Percentiles rank a stretch among this genome's conserved stretches.
Evolutionary conservation across 2,797 vertebrate genomes (phyloP).

Genomic region (Lerista edwardsae): DNA sequence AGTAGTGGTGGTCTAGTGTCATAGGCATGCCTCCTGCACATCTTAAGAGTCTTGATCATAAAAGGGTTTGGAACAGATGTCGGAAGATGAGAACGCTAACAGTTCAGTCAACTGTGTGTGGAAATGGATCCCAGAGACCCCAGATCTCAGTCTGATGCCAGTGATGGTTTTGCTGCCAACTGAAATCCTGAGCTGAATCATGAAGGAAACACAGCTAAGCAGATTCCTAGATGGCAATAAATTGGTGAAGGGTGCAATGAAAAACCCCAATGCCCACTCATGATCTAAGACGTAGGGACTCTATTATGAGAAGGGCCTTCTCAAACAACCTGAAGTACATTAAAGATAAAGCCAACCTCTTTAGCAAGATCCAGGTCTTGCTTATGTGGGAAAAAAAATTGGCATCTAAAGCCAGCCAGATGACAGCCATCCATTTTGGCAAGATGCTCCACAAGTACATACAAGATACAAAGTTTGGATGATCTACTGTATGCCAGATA

Average conservation of each 20-base stretch:
- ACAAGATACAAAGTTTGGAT: rapidly evolving
- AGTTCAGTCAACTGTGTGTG: neutral
- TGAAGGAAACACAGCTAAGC: neutral
- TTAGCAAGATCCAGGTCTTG: neutral
- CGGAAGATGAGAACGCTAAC: neutral
- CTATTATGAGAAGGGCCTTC: neutral
- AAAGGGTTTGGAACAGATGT: neutral
- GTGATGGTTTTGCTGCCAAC: neutral
- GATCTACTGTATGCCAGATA: neutral
- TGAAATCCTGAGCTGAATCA: neutral
- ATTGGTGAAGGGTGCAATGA: neutral
- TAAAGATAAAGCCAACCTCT: neutral
- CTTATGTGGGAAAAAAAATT: no score
- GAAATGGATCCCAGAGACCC: neutral
- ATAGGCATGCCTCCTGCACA: neutral
- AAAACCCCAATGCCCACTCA: neutral
- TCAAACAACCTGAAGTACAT: rapidly evolving
- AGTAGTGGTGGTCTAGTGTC: neutral
- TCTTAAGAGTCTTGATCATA: neutral
- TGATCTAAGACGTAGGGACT: neutral
- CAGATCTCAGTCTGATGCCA: neutral
- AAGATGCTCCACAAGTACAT: rapidly evolving
- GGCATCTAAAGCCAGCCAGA: rapidly evolving
- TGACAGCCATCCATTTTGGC: neutral
- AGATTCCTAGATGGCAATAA: neutral